These are phyloP conservation scores for Sebastes elongatus DNA, from an alignment of 2,797 vertebrate genomes.

Conservation along the genomic window DNA sequence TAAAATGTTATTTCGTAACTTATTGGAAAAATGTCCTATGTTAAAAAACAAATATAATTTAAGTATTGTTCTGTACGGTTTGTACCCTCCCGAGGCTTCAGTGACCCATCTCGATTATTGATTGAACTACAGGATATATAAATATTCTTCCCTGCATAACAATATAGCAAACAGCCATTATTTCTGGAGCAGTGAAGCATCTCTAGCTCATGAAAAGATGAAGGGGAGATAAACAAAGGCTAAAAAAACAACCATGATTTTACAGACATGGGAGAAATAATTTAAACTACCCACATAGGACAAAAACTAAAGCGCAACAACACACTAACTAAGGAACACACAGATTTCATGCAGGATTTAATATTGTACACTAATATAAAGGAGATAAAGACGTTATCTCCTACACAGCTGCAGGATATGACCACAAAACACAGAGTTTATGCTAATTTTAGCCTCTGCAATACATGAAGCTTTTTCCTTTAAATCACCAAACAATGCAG, in stretches of 20 bases:
- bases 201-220: neutral
- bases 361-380: conserved; percentile 1
- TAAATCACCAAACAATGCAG: neutral
- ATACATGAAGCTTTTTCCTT: neutral
- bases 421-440: neutral
- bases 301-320: neutral
- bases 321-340: neutral
- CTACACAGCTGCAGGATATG: neutral
- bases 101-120: neutral
- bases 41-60: neutral
- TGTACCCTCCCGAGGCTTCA: neutral
- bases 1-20: neutral
- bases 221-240: neutral
- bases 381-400: neutral
- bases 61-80: neutral
- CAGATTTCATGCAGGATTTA: neutral
- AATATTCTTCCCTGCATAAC: neutral
- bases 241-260: neutral
- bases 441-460: neutral
- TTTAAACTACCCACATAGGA: neutral
- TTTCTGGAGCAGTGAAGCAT: neutral
- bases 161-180: neutral
- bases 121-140: neutral
- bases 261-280: conserved; percentile 1
- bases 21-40: neutral